A percentile compares a stretch with the other conserved stretches of the same genome.
These are phyloP conservation scores for Scolopax mira DNA, from an alignment of 2,113 vertebrate species.

Conservation along the genomic window DNA sequence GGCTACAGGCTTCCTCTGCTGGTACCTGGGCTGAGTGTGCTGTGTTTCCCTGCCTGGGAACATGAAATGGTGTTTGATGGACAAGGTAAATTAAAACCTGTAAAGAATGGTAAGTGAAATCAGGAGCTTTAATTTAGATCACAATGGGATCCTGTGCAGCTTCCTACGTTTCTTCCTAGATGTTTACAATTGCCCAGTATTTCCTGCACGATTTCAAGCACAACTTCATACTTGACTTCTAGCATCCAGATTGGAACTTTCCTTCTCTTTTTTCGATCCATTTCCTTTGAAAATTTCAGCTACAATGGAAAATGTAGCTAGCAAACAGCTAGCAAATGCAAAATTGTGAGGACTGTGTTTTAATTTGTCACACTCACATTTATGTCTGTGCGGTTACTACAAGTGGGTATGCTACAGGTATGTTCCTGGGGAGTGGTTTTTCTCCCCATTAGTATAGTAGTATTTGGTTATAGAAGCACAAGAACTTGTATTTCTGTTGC, in stretches of 20 bases:
- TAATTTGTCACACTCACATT: rapidly evolving
- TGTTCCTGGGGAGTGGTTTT: neutral
- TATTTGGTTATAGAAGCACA: neutral
- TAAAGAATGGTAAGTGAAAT: neutral
- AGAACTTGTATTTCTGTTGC: neutral
- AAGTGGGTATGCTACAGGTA: neutral
- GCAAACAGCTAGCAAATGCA: neutral
- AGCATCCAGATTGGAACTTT: neutral
- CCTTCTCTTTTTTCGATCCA: neutral
- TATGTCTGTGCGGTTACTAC: neutral
- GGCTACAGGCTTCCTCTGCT: neutral
- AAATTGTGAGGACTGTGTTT: neutral
- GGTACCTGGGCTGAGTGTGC: neutral
- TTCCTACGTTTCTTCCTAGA: neutral
- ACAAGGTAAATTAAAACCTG: neutral
- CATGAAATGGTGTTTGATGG: neutral
- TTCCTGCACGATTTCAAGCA: neutral
- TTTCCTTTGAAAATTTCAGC: neutral
- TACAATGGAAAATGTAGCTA: neutral
- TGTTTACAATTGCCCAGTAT: neutral
- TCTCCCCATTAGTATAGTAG: neutral
- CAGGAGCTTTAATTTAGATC: neutral
- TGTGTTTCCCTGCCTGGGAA: neutral
- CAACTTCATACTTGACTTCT: neutral
- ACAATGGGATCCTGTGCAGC: neutral